Evolutionary conservation across 2,888 invertebrate genomes (phyloP), one percentile per base, ranked within the genome.

Genomic region (Acronicta alni): DNA sequence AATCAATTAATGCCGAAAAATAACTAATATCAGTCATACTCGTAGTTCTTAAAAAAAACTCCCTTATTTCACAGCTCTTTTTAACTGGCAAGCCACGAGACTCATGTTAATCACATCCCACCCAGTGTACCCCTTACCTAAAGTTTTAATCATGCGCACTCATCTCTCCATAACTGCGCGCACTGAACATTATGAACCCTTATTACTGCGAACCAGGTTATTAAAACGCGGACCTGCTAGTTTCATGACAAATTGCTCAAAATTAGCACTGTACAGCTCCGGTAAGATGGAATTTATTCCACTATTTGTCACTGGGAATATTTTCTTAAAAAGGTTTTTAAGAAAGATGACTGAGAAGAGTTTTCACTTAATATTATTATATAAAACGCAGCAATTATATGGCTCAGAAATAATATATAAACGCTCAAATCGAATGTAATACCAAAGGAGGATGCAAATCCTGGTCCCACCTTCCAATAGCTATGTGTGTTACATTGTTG

Each of bases 151-250:
- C 79, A 80, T 72, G 61, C 75, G 46, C 74, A 57, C 77, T 82
- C 80, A 78, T 79, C 77, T 75, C 30, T 30, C 59, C 58, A 68
- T 67, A 67, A 65, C 64, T 41, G 42, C 52, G 67, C 72, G 82
- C 84, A 79, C 72, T 85, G 86, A 88, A 80, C 88, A 91, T 92
- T 86, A 92, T 91, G 80, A 80, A 68, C 81, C 86, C 84, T 91
- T 90, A 91, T 91, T 85, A 87, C 85, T 71, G 66, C 70, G 72
- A 66, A 58, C 77, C 71, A 61, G 72, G 75, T 79, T 89, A 89
- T 88, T 89, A 89, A 89, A 87, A 84, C 81, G 63, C n/a, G 49
- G 43, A 57, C 46, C 44, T 57, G 62, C 41, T 57, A 49, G 48
- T 52, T 57, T 6, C 30, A 55, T 71, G 67, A 74, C 68, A 41